Evolutionary conservation across 2,888 invertebrate genomes (phyloP), one percentile per base, ranked within the genome.

Genomic region (Orthonevra nobilis): DNA sequence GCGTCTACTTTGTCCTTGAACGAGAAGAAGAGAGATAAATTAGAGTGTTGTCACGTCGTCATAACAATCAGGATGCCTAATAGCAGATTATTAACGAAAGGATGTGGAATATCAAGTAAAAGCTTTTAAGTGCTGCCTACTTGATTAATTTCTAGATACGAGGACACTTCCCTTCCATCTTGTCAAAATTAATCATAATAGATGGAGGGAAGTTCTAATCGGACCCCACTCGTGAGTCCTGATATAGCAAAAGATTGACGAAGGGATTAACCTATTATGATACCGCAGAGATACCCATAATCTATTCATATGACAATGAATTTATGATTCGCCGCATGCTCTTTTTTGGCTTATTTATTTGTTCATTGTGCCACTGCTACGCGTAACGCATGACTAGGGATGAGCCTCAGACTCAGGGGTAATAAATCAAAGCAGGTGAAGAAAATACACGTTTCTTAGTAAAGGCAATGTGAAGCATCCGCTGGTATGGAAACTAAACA

Each of bases 391-490:
- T 34, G 17, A n/a, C 3, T 28, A 36, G 30, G 54, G 23, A 34
- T 73, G 44, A 52, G 32, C 32, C n/a, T n/a, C n/a, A n/a, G n/a
- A n/a, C n/a, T n/a, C n/a, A n/a, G n/a, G n/a, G n/a, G 50, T 56
- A 54, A 75, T 48, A 61, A 68, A 69, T 69, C 61, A 69, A 42
- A 48, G 32, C 54, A 68, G 61, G 46, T 48, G 61, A 61, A 69
- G 17, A 61, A 61, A 61, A 30, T 46, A 42, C 52, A 52, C 60
- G 12, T 68, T 54, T 38, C 26, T 14, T 30, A 38, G 58, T 64
- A 48, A 58, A 34, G 36, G 42, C 44, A 66, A 74, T 52, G 68
- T 26, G 15, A 4, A 9, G 20, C n/a, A 50, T 4, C 14, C 9
- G 17, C 10, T 9, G 12, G n/a, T 14, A 42, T 9, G 23, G 34